These are phyloP conservation scores for Musca domestica DNA, from an alignment of 1,140 invertebrate genomes.

Conservation along the genomic window DNA sequence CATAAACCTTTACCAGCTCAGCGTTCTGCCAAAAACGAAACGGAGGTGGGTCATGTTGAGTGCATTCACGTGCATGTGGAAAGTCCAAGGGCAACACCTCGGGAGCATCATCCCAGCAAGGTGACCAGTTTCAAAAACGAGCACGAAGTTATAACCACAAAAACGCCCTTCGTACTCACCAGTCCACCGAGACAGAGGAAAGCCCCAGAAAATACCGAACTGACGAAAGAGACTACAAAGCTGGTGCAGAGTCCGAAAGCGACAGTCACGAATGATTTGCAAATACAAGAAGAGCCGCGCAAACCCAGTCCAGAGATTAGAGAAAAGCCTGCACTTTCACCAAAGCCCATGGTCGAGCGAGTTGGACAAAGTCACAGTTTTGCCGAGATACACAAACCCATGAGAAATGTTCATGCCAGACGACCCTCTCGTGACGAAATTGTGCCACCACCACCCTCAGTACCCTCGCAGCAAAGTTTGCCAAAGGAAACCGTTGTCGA, in stretches of 20 bases:
- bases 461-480: neutral
- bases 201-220: neutral
- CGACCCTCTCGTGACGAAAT: neutral
- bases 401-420: conserved; percentile 2
- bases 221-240: neutral
- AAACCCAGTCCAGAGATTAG: neutral
- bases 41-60: conserved; percentile 26
- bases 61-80: conserved; percentile 25
- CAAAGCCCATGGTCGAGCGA: conserved; percentile 11
- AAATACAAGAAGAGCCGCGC: neutral
- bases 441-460: neutral
- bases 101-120: neutral
- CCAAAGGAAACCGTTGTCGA: too few relatives aligned
- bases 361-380: neutral
- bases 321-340: conserved; percentile 16
- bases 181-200: conserved; percentile 9
- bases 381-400: conserved; percentile 25
- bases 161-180: conserved; percentile 26
- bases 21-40: neutral
- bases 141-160: conserved; percentile 17
- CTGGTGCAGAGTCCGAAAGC: neutral
- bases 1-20: neutral
- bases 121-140: conserved; percentile 21
- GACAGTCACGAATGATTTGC: neutral
- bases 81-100: conserved; percentile 12